Evolutionary conservation across 2,113 vertebrate genomes (phyloP), one percentile per base, ranked within the genome.

Genomic region (Melospiza melodia): DNA sequence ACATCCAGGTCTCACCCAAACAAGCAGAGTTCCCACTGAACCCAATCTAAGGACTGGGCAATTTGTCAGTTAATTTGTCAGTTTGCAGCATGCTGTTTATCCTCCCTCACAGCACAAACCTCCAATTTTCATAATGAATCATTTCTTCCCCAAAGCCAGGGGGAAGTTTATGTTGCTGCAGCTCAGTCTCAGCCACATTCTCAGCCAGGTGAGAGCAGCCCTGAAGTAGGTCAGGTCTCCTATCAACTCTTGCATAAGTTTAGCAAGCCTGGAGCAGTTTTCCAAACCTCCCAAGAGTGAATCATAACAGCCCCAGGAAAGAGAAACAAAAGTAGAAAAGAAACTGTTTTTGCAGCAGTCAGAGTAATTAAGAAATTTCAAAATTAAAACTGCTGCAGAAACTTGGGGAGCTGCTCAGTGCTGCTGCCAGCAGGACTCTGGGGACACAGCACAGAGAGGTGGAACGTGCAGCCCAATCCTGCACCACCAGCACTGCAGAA

Each of bases 291-390:
- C 43, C 54, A 43, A 61, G 43, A 61, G 49, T 91, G 85, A 97
- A 79, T 95, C 92, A 83, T 51, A 94, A 90, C 77, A 94, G 27
- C 43, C 59, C 10, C 79, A 92, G 33, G 65, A 81, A 90, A 76
- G 58, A 78, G 54, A 74, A 93, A 72, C 27, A 69, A 9, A 80
- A 82, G 68, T 5, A 75, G 81, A 57, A 65, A 89, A 66, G 6
- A 59, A 90, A 63, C n/a, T 74, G 43, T 58, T 91, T 81, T 25
- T 66, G 35, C 16, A 25, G 65, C 71, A 84, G 35, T 87, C 25
- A 24, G 0, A 19, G 11, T 51, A 84, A 91, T 82, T 89, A 58
- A 75, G 30, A 68, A 46, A 83, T 41, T 20, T 74, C 51, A 79
- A 62, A 33, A 48, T 54, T 43, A 0, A 48, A 52, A 84, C 7